Evolutionary conservation across 2,113 vertebrate genomes (phyloP).

Genomic region (Melanerpes aurifrons): DNA sequence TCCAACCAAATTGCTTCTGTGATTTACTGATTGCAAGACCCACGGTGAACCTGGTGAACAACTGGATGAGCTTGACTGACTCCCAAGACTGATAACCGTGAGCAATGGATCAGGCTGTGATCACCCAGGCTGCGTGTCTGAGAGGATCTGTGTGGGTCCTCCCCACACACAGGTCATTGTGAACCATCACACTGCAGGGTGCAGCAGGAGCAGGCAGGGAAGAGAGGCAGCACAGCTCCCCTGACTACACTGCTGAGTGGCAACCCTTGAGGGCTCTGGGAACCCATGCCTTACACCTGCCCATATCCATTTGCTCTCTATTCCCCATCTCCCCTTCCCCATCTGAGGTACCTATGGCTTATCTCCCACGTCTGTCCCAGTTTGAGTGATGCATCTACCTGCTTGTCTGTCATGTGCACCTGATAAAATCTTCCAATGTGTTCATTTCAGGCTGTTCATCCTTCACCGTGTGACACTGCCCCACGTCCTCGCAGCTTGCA

Average conservation of each 20-base stretch:
- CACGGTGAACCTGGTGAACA: neutral
- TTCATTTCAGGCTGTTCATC: neutral
- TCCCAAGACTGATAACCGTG: neutral
- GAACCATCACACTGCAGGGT: rapidly evolving
- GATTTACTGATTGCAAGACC: neutral
- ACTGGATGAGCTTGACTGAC: rapidly evolving
- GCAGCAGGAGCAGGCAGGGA: neutral
- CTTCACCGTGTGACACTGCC: neutral
- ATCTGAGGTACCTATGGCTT: neutral
- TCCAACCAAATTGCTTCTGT: too few relatives aligned
- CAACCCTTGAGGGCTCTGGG: neutral
- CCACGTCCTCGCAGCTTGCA: neutral
- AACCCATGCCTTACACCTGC: neutral
- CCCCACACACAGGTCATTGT: neutral
- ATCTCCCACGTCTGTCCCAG: neutral
- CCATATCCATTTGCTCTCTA: neutral
- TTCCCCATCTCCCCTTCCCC: neutral
- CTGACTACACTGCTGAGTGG: neutral
- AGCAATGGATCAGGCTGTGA: neutral
- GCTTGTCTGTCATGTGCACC: neutral
- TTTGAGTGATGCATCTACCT: neutral
- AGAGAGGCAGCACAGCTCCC: rapidly evolving
- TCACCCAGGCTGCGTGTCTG: rapidly evolving
- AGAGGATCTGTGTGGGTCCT: neutral
- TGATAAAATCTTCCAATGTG: neutral